Conservation (phyloP, 2,888 invertebrate species). For the Malthinus seriepunctatus region DNA sequence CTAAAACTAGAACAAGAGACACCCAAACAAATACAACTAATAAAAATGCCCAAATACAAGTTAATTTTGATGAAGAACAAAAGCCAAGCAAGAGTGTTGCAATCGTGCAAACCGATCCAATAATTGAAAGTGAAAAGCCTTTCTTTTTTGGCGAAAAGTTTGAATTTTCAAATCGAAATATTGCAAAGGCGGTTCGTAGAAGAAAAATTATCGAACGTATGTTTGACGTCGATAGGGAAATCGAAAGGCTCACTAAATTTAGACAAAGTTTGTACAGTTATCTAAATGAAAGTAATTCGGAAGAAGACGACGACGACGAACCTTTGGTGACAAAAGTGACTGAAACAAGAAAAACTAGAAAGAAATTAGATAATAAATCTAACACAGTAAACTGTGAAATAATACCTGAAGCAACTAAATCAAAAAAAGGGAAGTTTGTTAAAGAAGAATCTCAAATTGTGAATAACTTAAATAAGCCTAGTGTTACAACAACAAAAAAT, state of each 20-base stretch:
- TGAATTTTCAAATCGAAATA: constrained; percentile 1
- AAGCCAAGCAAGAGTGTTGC: no score
- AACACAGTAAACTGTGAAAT: background rate
- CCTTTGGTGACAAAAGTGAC: no score
- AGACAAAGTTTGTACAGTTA: constrained; percentile 35
- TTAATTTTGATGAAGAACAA: background rate
- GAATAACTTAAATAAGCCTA: no score
- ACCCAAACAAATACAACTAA: background rate
- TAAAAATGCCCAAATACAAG: constrained; percentile 2
- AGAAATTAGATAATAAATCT: background rate
- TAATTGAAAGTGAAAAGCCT: constrained; percentile 6
- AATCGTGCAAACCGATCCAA: constrained; percentile 11
- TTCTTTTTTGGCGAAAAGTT: constrained; percentile 1
- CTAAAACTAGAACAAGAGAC: no score
- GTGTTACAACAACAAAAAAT: no score
- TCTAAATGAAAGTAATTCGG: no score
- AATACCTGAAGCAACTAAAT: background rate
- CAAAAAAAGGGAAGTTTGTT: no score
- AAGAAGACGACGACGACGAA: no score
- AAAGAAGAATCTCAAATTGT: no score
- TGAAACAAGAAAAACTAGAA: background rate
- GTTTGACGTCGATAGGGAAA: constrained; percentile 40
- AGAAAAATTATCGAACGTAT: constrained; percentile 11
- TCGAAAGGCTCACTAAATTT: constrained; percentile 37
- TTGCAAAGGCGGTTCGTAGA: constrained; percentile 9